These are phyloP conservation scores for Procavia capensis DNA, from an alignment of 2,113 vertebrate genomes.

Conservation along the genomic window DNA sequence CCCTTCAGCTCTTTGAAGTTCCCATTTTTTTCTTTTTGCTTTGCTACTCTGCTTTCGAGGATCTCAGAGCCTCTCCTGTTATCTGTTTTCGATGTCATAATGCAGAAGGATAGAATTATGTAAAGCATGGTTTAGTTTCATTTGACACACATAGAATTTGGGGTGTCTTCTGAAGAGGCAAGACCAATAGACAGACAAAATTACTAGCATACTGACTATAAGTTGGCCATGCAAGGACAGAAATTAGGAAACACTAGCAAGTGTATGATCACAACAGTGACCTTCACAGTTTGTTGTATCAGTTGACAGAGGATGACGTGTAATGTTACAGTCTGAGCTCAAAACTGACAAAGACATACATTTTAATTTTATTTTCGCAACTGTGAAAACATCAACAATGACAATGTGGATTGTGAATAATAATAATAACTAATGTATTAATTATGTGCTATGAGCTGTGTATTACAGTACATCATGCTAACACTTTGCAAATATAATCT, in stretches of 20 bases:
- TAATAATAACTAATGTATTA: neutral
- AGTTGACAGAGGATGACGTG: neutral
- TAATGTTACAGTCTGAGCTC: neutral
- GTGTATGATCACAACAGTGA: neutral
- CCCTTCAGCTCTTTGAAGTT: no score
- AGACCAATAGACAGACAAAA: neutral
- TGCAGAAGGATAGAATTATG: neutral
- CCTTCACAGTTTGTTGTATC: neutral
- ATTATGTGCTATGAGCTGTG: neutral
- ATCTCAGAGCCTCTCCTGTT: neutral
- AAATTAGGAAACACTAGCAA: neutral
- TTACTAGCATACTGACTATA: neutral
- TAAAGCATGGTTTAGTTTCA: neutral
- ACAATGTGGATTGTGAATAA: neutral
- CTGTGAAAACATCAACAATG: neutral
- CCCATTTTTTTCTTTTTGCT: no score
- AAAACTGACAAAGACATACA: neutral
- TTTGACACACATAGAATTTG: neutral
- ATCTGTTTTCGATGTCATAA: neutral
- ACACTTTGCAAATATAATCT: neutral
- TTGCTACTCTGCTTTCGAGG: no score
- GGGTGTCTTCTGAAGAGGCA: neutral
- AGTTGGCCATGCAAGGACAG: neutral
- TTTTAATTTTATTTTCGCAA: constrained; percentile 4
- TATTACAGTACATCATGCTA: neutral